These are phyloP conservation scores for Phalacrocorax carbo DNA, from an alignment of 2,113 vertebrate genomes.

Conservation along the genomic window DNA sequence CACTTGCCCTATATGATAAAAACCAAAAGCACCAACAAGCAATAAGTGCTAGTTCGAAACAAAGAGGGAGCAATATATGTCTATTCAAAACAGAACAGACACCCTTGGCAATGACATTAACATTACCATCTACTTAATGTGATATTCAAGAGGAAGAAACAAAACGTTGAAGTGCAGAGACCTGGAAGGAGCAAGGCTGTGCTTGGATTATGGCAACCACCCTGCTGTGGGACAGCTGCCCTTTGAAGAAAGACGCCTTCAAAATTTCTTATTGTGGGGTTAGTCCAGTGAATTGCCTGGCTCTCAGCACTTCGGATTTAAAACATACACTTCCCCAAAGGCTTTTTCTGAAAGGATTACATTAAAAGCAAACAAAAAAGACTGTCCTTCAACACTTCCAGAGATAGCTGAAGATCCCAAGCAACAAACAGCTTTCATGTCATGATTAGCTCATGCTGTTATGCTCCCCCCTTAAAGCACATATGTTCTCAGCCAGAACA, in stretches of 20 bases:
- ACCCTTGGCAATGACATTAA: not conserved
- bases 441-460: conserved; percentile 7
- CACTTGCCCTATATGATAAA: not conserved
- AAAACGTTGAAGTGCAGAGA: not conserved
- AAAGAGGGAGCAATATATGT: rapidly evolving
- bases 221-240: not conserved
- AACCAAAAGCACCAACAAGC: not conserved
- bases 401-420: not conserved
- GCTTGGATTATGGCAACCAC: not conserved
- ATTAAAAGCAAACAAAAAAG: not conserved
- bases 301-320: not conserved
- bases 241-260: not conserved
- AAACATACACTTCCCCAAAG: not conserved
- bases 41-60: not conserved
- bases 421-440: conserved; percentile 1
- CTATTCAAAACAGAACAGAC: not conserved
- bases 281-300: not conserved
- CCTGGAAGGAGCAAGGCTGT: not conserved
- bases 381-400: not conserved
- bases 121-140: not conserved
- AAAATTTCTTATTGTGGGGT: not conserved
- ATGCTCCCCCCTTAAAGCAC: not conserved
- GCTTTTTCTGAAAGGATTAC: not conserved
- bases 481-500: conserved; percentile 35
- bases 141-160: not conserved